A percentile compares a stretch with the other conserved stretches of the same genome.
These are phyloP conservation scores for Anabas testudineus DNA, from an alignment of 2,797 vertebrate species.

Conservation along the genomic window DNA sequence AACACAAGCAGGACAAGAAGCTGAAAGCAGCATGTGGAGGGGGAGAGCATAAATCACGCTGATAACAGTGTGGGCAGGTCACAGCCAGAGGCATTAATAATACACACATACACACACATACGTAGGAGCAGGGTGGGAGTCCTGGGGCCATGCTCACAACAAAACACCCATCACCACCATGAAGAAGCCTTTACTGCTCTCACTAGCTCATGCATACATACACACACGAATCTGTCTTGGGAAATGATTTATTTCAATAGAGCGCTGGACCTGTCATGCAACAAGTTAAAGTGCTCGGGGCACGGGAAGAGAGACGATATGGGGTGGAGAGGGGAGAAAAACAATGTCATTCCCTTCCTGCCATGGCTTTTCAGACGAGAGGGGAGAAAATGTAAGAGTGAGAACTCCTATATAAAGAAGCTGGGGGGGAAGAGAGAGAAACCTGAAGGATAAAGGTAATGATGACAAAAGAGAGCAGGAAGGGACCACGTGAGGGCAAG, in stretches of 20 bases:
- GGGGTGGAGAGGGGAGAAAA: slow-evolving; percentile 66
- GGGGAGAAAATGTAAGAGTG: slow-evolving; percentile 21
- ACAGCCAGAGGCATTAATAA: slow-evolving; percentile 81
- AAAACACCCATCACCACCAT: slow-evolving; percentile 65
- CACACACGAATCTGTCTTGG: slow-evolving; percentile 25
- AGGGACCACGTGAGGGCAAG: neutral
- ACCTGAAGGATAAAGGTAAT: slow-evolving; percentile 14
- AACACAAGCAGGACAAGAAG: slow-evolving; percentile 56
- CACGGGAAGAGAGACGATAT: slow-evolving; percentile 54
- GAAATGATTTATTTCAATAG: slow-evolving; percentile 76
- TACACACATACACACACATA: slow-evolving; percentile 53
- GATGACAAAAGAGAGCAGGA: slow-evolving; percentile 29
- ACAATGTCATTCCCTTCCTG: slow-evolving; percentile 69
- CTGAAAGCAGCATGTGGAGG: slow-evolving; percentile 58
- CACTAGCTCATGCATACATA: slow-evolving; percentile 14
- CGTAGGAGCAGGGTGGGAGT: slow-evolving; percentile 62
- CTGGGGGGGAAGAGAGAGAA: neutral
- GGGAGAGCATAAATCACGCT: slow-evolving; percentile 79
- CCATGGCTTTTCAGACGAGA: slow-evolving; percentile 57
- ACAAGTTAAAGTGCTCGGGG: slow-evolving; percentile 76
- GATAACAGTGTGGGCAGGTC: slow-evolving; percentile 81
- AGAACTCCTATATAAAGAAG: slow-evolving; percentile 10
- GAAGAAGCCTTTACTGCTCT: slow-evolving; percentile 58
- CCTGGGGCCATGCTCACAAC: slow-evolving; percentile 64
- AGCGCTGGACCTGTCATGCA: slow-evolving; percentile 68